Evolutionary conservation across 2,888 invertebrate species (phyloP).

Genomic region (Stenotaenia linearis): DNA sequence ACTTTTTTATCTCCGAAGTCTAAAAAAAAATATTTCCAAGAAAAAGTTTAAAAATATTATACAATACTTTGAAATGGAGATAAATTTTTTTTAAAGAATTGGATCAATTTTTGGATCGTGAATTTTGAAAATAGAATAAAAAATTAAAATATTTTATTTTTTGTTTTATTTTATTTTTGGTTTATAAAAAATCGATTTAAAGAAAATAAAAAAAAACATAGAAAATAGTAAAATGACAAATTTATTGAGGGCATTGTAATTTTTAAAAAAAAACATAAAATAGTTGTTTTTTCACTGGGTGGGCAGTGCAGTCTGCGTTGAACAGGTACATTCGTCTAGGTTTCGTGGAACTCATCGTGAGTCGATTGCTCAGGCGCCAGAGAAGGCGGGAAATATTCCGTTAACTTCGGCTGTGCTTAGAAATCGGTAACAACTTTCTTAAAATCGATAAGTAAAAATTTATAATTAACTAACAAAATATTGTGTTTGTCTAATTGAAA

Average conservation of each 20-base stretch:
- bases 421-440: background rate
- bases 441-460: too few relatives aligned
- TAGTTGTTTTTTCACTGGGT: background rate
- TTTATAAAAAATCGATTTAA: too few relatives aligned
- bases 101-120: too few relatives aligned
- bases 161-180: too few relatives aligned
- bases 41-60: too few relatives aligned
- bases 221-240: too few relatives aligned
- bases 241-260: too few relatives aligned
- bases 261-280: too few relatives aligned
- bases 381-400: background rate
- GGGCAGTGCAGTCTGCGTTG: background rate
- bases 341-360: slow-evolving; percentile 15
- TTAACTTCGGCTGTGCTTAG: background rate
- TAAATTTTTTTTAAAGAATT: too few relatives aligned
- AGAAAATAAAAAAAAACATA: too few relatives aligned
- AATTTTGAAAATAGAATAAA: too few relatives aligned
- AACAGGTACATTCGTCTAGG: slow-evolving; percentile 3
- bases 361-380: slow-evolving; percentile 11
- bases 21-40: background rate
- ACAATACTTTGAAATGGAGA: too few relatives aligned
- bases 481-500: background rate
- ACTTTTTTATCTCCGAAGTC: background rate
- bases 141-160: background rate
- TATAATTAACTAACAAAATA: background rate